Evolutionary conservation across 2,888 invertebrate genomes (phyloP).

Genomic region (Hyppa rectilinea): DNA sequence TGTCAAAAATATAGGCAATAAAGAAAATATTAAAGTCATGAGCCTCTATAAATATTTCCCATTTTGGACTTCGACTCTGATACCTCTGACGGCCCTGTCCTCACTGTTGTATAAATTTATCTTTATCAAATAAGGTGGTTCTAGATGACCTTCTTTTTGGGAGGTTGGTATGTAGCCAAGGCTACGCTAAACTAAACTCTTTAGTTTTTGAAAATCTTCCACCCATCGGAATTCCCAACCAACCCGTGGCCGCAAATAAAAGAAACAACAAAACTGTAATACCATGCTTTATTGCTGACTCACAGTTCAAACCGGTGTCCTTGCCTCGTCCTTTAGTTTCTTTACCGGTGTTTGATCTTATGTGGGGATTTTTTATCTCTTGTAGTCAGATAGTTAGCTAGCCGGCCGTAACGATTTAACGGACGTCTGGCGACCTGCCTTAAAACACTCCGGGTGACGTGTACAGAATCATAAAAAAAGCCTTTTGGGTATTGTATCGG

Average conservation of each 20-base stretch:
- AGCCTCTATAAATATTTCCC: neutral
- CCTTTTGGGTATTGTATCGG: constrained; percentile 39
- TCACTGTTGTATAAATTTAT: neutral
- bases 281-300: constrained; percentile 65
- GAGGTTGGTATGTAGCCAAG: neutral
- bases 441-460: constrained; percentile 70
- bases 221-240: neutral
- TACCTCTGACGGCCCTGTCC: too few relatives aligned
- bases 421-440: constrained; percentile 77
- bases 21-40: neutral
- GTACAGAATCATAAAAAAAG: constrained; percentile 63
- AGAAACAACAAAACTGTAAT: constrained; percentile 16
- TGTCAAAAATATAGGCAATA: neutral
- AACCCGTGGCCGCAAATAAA: constrained; percentile 13
- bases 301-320: constrained; percentile 72
- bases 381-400: constrained; percentile 67
- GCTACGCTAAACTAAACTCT: neutral
- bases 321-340: constrained; percentile 77
- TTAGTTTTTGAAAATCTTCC: neutral
- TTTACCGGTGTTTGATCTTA: constrained; percentile 65
- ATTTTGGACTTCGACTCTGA: neutral
- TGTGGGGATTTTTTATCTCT: constrained; percentile 67
- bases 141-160: neutral
- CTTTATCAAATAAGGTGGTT: neutral
- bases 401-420: constrained; percentile 78